Conservation (phyloP, 2,888 invertebrate species). For the Drosophila maculinotata region DNA sequence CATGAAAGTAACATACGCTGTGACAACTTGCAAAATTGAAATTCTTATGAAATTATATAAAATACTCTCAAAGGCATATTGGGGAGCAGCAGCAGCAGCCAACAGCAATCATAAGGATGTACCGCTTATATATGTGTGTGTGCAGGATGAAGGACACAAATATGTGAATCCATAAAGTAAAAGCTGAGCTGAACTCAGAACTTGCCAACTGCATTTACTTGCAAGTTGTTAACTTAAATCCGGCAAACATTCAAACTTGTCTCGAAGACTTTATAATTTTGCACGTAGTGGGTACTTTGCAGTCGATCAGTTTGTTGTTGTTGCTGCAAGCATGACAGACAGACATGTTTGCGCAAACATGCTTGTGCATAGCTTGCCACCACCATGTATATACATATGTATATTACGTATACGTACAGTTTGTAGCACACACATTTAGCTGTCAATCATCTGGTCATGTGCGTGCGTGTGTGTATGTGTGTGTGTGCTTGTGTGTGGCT, state of each 20-base stretch:
- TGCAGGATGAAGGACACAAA: neutral
- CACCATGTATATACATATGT: neutral
- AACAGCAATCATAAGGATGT: conserved; percentile 4
- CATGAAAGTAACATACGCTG: conserved; percentile 37
- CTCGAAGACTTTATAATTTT: no score
- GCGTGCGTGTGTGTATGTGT: no score
- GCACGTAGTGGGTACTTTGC: conserved; percentile 10
- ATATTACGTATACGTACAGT: conserved; percentile 16
- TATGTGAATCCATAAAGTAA: conserved; percentile 2
- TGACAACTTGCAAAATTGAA: conserved; percentile 57
- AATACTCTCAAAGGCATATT: conserved; percentile 55
- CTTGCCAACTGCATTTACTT: conserved; percentile 4
- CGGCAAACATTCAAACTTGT: neutral
- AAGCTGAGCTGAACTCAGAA: neutral
- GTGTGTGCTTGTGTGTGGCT: conserved; percentile 2
- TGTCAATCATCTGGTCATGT: no score
- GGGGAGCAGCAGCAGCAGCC: conserved; percentile 3
- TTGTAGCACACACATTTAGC: conserved; percentile 16
- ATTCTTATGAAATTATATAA: conserved; percentile 61
- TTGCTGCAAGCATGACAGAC: conserved; percentile 14
- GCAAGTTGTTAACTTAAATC: conserved; percentile 8
- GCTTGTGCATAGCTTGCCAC: conserved; percentile 26
- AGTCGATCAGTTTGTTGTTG: conserved; percentile 7
- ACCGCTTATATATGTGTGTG: neutral
- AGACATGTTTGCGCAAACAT: conserved; percentile 48